These are phyloP conservation scores for Drosophila pallidifrons DNA, from an alignment of 1,140 invertebrate species.

Conservation along the genomic window DNA sequence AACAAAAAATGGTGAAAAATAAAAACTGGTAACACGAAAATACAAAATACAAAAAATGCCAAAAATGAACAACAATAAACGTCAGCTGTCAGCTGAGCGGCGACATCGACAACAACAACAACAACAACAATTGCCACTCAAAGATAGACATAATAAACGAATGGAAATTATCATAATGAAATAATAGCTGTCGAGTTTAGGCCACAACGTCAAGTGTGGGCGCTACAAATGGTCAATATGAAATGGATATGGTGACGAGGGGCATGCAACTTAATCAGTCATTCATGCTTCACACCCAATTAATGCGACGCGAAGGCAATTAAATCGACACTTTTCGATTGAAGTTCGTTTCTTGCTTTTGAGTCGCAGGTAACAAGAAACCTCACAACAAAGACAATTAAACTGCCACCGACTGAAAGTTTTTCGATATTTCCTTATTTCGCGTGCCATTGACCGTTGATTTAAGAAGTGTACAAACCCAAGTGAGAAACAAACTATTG, in stretches of 20 bases:
- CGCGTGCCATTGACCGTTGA: conserved; percentile 43
- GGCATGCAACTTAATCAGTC: conserved; percentile 53
- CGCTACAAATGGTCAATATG: conserved; percentile 39
- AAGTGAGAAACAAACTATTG: background rate
- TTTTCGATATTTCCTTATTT: conserved; percentile 16
- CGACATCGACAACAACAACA: conserved; percentile 26
- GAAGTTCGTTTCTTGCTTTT: background rate
- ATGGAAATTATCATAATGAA: conserved; percentile 62
- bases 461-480: background rate
- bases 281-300: conserved; percentile 66
- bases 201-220: conserved; percentile 52
- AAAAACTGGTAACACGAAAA: conserved; percentile 50
- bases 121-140: conserved; percentile 5
- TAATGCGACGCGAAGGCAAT: conserved; percentile 52
- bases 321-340: conserved; percentile 56
- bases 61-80: conserved; percentile 28
- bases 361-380: conserved; percentile 21
- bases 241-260: background rate
- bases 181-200: conserved; percentile 54
- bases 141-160: conserved; percentile 29
- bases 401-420: conserved; percentile 20
- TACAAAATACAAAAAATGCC: conserved; percentile 16
- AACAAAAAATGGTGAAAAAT: conserved; percentile 14
- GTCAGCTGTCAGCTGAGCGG: conserved; percentile 64
- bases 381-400: conserved; percentile 27